Evolutionary conservation across 2,888 invertebrate species (phyloP).

Genomic region (Eretmocerus hayati): DNA sequence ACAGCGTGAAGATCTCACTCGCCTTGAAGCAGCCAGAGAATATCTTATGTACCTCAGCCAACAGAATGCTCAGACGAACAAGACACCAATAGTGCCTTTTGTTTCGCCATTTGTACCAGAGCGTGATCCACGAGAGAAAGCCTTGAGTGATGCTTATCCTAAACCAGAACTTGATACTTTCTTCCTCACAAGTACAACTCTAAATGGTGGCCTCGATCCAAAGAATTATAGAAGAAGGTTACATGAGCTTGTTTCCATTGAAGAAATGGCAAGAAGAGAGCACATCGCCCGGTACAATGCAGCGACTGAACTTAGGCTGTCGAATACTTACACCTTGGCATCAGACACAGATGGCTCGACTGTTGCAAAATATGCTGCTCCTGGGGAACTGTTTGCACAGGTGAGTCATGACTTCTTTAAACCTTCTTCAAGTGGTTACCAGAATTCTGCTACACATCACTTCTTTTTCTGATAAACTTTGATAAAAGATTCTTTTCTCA

Average conservation of each 20-base stretch:
- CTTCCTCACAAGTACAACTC: slow-evolving; percentile 60
- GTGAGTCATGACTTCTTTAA: too few species aligned
- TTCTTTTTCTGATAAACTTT: too few species aligned
- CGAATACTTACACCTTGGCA: slow-evolving; percentile 58
- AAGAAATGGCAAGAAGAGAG: slow-evolving; percentile 69
- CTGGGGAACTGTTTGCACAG: slow-evolving; percentile 70
- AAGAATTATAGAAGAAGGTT: slow-evolving; percentile 67
- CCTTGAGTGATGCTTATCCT: slow-evolving; percentile 54
- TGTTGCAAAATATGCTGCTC: slow-evolving; percentile 68
- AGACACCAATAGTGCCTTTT: slow-evolving; percentile 51
- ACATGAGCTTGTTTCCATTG: slow-evolving; percentile 64
- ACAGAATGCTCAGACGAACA: slow-evolving; percentile 51
- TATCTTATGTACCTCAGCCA: slow-evolving; percentile 58
- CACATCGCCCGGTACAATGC: slow-evolving; percentile 65
- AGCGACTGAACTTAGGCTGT: slow-evolving; percentile 55
- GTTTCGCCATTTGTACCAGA: slow-evolving; percentile 52
- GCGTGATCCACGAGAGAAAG: slow-evolving; percentile 46
- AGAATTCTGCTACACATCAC: too few species aligned
- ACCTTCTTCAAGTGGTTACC: too few species aligned
- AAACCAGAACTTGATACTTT: slow-evolving; percentile 62
- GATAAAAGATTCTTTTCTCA: too few species aligned
- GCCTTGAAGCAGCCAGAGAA: slow-evolving; percentile 58
- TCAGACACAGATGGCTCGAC: slow-evolving; percentile 62
- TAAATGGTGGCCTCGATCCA: slow-evolving; percentile 57
- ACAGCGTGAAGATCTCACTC: slow-evolving; percentile 59